These are phyloP conservation scores for Psophia crepitans DNA, from an alignment of 2,113 vertebrate genomes.

Conservation along the genomic window DNA sequence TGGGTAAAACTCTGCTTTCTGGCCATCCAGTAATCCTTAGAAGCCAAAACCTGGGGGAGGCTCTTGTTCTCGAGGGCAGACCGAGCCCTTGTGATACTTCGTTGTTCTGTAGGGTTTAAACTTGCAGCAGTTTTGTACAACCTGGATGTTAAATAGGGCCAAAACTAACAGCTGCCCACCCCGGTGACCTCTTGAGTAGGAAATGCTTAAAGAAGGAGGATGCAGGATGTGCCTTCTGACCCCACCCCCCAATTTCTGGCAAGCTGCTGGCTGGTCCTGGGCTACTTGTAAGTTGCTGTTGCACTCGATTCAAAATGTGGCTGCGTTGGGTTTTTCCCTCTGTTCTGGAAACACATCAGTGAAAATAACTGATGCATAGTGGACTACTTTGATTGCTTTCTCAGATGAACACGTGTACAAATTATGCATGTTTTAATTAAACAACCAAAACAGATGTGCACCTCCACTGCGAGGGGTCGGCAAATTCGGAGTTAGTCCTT, in stretches of 20 bases:
- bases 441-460: background rate
- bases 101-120: background rate
- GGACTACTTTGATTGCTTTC: background rate
- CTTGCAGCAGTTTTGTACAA: background rate
- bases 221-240: background rate
- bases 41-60: background rate
- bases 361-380: background rate
- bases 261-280: background rate
- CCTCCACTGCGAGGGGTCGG: background rate
- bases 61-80: background rate
- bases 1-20: background rate
- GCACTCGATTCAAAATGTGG: fast-evolving
- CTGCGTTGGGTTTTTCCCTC: background rate
- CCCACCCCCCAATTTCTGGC: background rate
- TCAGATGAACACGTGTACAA: background rate
- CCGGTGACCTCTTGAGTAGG: background rate
- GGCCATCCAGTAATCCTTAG: background rate
- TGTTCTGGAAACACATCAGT: background rate
- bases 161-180: background rate
- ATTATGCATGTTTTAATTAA: background rate
- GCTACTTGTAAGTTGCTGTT: background rate
- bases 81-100: background rate
- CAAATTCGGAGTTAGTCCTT: background rate
- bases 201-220: background rate
- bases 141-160: background rate